phyloP scores from a whole-genome alignment of 2,113 vertebrate genomes.

The Chionis minor region DNA sequence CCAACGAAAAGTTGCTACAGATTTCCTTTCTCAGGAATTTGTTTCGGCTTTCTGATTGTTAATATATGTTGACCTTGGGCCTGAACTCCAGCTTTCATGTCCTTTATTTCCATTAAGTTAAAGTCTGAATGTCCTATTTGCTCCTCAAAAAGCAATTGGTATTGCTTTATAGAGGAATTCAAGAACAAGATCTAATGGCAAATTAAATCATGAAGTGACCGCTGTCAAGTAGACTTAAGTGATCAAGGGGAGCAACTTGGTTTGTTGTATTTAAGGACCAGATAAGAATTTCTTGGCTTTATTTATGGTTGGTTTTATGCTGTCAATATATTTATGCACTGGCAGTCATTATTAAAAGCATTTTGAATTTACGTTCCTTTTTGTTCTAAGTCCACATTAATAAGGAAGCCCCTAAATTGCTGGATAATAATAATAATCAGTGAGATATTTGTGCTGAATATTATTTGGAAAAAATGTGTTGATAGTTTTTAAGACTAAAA shows the following conservation, averaged over 20 bases:
- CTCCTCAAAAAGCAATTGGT: background rate
- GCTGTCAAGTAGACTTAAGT: background rate
- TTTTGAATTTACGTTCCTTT: background rate
- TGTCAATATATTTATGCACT: background rate
- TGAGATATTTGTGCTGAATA: background rate
- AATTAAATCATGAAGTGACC: rapidly evolving
- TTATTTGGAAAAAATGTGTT: background rate
- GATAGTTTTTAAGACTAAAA: background rate
- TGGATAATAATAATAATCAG: background rate
- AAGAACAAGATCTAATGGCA: background rate
- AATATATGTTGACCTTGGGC: too few relatives aligned
- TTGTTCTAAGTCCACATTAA: background rate
- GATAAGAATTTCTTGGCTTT: background rate
- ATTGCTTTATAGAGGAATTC: background rate
- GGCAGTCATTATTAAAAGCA: background rate
- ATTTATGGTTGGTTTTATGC: background rate
- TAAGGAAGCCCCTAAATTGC: background rate
- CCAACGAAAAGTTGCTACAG: background rate
- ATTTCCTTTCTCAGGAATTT: background rate
- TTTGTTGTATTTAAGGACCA: background rate
- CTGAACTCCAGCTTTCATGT: background rate
- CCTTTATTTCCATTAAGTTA: background rate
- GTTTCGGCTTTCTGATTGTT: background rate
- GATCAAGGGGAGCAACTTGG: background rate
- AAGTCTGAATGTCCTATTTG: background rate